Base-by-base conservation (phyloP, 2,113 vertebrate species). In the Urocynchramus pylzowi region DNA sequence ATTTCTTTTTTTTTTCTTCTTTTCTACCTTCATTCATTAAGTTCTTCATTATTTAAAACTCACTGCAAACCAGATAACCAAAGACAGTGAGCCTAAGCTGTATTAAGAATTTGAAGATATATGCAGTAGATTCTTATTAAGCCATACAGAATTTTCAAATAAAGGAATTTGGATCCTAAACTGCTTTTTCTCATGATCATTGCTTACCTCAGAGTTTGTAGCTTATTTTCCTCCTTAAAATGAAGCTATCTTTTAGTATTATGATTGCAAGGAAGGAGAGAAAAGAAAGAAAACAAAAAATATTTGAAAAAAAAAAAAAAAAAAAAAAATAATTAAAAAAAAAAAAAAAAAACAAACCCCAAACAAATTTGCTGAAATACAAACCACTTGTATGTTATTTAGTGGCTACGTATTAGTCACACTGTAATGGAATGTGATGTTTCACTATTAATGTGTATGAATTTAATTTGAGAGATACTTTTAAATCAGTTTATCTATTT, bases 331-430 rank as follows among this genome's bases (percentile, higher is more conserved):
- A 45, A 24, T n/a, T 8, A 3, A 73, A 68, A 49, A 3, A 2
- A 12, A 50, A 49, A 47, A 37, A n/a, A n/a, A n/a, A n/a, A n/a
- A n/a, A n/a, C n/a, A n/a, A 42, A 23, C 0, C 0, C 11, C 8
- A n/a, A n/a, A n/a, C 9, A 74, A 60, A n/a, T 27, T 27, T 37
- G 1, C 31, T 85, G 22, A 74, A 93, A 54, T 64, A 19, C 13
- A 91, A 50, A 16, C 1, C 28, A 44, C 12, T n/a, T 64, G 7
- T 28, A 8, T 74, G 33, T 60, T 50, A 18, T 85, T 78, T 31
- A 70, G 7, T 47, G 10, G 3, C 10, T 77, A 35, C 16, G 2
- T 65, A 15, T 42, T 56, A 41, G 19, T 53, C 7, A 37, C 6
- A 33, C 14, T 53, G 8, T 49, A 61, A 52, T 16, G 16, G 7